Evolutionary conservation across 2,888 invertebrate genomes (phyloP).

Genomic region (Drosophila paracracens): DNA sequence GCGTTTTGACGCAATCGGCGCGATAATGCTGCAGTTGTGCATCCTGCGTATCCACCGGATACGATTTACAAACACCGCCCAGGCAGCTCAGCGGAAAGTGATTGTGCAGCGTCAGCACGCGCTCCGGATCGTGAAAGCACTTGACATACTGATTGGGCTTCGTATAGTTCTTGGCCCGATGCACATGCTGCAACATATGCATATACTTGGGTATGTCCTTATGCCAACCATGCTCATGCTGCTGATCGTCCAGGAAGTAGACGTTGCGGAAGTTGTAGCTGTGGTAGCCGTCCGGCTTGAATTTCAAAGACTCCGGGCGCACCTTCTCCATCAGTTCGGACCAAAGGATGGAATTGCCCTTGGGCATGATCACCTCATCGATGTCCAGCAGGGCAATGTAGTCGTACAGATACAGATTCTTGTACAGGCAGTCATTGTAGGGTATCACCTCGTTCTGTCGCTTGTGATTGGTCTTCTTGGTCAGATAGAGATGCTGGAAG

Average conservation of each 20-base stretch:
- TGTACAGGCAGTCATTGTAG: constrained; percentile 98
- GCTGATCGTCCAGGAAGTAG: constrained; percentile 95
- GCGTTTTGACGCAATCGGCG: constrained; percentile 94
- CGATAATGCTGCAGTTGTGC: constrained; percentile 97
- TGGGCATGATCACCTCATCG: constrained; percentile 97
- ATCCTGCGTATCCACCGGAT: constrained; percentile 91
- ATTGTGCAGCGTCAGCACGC: constrained; percentile 95
- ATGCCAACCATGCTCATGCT: constrained; percentile 92
- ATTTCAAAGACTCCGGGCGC: constrained; percentile 88
- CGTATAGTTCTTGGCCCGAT: constrained; percentile 95
- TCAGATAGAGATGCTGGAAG: constrained; percentile 94
- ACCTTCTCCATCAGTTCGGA: constrained; percentile 91
- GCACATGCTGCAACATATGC: constrained; percentile 97
- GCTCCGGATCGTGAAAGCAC: constrained; percentile 96
- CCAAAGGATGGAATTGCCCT: constrained; percentile 89
- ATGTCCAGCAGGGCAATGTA: constrained; percentile 96
- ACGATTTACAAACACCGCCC: constrained; percentile 93
- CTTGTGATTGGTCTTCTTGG: constrained; percentile 96
- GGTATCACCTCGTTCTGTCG: constrained; percentile 97
- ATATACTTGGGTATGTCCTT: constrained; percentile 93
- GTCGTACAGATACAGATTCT: constrained; percentile 95
- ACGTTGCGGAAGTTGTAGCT: constrained; percentile 96
- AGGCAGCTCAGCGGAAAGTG: constrained; percentile 96
- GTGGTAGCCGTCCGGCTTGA: constrained; percentile 87
- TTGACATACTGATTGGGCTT: constrained; percentile 97